A percentile compares a stretch with the other conserved stretches of the same genome.
Conservation (phyloP, 2,888 invertebrate species). For the Deladenus siricidicola region DNA sequence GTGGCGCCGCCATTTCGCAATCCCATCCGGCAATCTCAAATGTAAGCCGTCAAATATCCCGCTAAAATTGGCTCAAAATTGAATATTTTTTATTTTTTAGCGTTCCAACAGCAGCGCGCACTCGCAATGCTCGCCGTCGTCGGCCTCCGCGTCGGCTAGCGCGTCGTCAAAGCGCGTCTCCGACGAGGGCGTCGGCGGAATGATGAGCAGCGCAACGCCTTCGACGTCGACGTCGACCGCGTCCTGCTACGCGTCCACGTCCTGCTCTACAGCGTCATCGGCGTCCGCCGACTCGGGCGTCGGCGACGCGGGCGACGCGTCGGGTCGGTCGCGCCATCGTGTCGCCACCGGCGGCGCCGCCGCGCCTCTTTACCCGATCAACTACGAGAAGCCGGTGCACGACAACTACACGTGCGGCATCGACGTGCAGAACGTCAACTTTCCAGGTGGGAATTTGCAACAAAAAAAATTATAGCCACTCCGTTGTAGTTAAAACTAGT, state of each 20-base stretch:
- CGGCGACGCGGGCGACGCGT: too few species aligned
- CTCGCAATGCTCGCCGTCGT: slow-evolving; percentile 4
- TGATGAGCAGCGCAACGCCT: not conserved
- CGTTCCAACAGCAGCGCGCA: slow-evolving; percentile 15
- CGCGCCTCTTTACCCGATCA: slow-evolving; percentile 1
- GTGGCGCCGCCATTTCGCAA: not conserved
- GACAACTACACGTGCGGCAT: slow-evolving; percentile 63
- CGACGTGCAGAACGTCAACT: slow-evolving; percentile 61
- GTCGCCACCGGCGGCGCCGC: too few species aligned
- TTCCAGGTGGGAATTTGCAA: slow-evolving; percentile 54
- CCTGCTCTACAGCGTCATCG: slow-evolving; percentile 8
- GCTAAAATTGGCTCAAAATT: not conserved
- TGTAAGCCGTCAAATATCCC: not conserved
- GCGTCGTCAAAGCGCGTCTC: not conserved
- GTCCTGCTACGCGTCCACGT: not conserved
- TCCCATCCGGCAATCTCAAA: slow-evolving; percentile 10
- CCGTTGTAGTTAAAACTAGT: too few species aligned
- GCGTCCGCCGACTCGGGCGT: slow-evolving; percentile 19
- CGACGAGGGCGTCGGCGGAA: not conserved
- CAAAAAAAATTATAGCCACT: not conserved
- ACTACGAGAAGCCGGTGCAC: slow-evolving; percentile 16
- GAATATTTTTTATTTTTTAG: slow-evolving; percentile 12
- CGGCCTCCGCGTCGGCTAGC: not conserved
- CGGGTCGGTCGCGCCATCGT: too few species aligned
- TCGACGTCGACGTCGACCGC: too few species aligned